These are phyloP conservation scores for Hymenochirus boettgeri DNA, from an alignment of 2,113 vertebrate genomes.

Conservation along the genomic window DNA sequence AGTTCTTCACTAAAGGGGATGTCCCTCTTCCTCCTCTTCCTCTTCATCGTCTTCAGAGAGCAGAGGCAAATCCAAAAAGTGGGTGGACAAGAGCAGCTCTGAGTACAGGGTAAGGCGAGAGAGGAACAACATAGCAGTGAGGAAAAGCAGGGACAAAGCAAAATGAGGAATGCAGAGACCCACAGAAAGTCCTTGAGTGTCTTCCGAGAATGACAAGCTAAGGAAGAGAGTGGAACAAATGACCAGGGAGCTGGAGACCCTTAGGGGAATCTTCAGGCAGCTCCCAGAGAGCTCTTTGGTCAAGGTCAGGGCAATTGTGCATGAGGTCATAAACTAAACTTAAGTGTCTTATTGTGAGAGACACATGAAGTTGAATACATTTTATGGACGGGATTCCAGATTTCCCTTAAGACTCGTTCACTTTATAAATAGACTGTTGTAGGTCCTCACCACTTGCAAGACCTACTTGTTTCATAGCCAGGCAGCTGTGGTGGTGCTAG, in stretches of 20 bases:
- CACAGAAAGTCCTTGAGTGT: conserved; percentile 93
- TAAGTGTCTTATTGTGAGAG: background rate
- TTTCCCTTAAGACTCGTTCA: background rate
- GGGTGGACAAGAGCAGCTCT: conserved; percentile 87
- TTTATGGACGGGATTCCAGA: conserved; percentile 6
- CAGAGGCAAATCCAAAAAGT: conserved; percentile 79
- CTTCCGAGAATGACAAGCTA: conserved; percentile 88
- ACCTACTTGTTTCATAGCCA: conserved; percentile 25
- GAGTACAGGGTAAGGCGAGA: conserved; percentile 93
- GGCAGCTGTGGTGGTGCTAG: conserved; percentile 32
- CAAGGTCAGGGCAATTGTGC: conserved; percentile 86
- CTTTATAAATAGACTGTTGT: background rate
- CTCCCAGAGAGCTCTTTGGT: conserved; percentile 88
- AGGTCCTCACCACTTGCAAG: background rate
- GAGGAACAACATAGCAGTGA: conserved; percentile 96
- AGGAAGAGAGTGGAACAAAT: conserved; percentile 92
- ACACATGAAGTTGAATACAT: background rate
- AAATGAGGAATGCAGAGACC: conserved; percentile 92
- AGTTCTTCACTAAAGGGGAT: conserved; percentile 16
- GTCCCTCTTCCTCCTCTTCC: conserved; percentile 44
- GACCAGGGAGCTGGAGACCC: conserved; percentile 87
- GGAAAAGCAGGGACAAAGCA: conserved; percentile 95
- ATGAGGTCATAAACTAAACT: conserved; percentile 48
- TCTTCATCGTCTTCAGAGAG: conserved; percentile 48
- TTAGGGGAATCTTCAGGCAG: conserved; percentile 94